phyloP scores from a whole-genome alignment of 92 coral and sea anemone species.

The Parazoanthus darwini region DNA sequence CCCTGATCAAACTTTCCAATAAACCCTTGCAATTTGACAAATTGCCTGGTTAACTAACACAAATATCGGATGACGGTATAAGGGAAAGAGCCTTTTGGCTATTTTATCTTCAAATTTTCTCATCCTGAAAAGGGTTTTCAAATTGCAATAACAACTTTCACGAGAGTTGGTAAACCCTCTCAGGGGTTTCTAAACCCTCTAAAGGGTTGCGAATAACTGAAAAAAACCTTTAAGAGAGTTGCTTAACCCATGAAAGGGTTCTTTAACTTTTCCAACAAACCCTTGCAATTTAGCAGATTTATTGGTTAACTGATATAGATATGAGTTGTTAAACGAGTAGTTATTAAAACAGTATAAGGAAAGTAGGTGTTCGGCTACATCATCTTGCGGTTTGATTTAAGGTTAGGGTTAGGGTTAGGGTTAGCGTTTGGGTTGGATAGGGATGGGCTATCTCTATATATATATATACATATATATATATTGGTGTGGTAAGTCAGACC shows the following conservation, averaged over 20 bases:
- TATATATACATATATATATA: too few species aligned
- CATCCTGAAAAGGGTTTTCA: conserved; percentile 4
- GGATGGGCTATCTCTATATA: too few species aligned
- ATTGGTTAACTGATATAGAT: conserved; percentile 9
- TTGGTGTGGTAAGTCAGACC: too few species aligned
- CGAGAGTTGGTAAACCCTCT: conserved; percentile 23
- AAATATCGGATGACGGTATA: conserved; percentile 6
- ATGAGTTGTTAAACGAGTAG: conserved; percentile 17
- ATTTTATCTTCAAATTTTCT: not conserved
- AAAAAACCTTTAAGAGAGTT: conserved; percentile 24
- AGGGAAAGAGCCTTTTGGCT: conserved; percentile 13
- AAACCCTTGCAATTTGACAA: conserved; percentile 9
- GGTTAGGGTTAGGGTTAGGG: conserved; percentile 33
- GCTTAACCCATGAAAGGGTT: conserved; percentile 27
- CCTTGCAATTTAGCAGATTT: conserved; percentile 18
- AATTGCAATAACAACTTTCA: conserved; percentile 11
- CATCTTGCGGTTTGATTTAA: conserved; percentile 42
- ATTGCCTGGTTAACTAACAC: conserved; percentile 1
- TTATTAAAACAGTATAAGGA: not conserved
- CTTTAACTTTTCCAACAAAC: conserved; percentile 13
- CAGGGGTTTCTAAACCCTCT: conserved; percentile 26
- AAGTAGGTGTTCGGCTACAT: conserved; percentile 18
- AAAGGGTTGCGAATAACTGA: conserved; percentile 21
- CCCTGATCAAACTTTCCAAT: conserved; percentile 9
- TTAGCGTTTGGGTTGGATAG: conserved; percentile 16